Conservation (phyloP, 1,140 invertebrate genomes). For the Ceratina australensis region DNA sequence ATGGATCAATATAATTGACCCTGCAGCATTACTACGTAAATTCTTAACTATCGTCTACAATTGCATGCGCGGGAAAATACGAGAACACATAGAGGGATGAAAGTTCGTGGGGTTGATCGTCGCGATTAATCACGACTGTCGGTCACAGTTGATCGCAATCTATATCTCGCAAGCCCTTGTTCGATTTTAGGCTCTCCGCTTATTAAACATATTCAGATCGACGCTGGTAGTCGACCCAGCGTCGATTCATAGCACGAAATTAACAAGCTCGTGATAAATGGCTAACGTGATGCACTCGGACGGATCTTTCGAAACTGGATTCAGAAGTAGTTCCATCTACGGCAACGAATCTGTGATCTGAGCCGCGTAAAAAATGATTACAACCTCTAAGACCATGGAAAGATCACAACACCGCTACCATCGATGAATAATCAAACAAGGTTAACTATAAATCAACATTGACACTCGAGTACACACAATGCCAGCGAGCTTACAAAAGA, state of each 20-base stretch:
- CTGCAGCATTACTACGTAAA: no score
- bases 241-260: slow-evolving; percentile 56
- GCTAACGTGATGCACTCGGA: background rate
- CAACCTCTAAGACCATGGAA: background rate
- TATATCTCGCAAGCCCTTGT: slow-evolving; percentile 45
- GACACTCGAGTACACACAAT: background rate
- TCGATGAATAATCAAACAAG: background rate
- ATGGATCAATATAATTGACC: no score
- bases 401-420: background rate
- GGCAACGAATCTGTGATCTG: background rate
- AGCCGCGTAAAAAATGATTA: background rate
- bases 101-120: slow-evolving; percentile 37
- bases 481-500: background rate
- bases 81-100: background rate
- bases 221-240: slow-evolving; percentile 41
- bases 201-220: slow-evolving; percentile 59
- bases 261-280: slow-evolving; percentile 53
- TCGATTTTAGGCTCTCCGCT: slow-evolving; percentile 35
- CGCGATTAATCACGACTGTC: slow-evolving; percentile 53
- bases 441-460: background rate
- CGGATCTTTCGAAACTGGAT: background rate
- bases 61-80: background rate
- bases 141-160: slow-evolving; percentile 55
- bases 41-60: no score
- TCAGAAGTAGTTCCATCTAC: background rate